Base-by-base conservation (phyloP, 1,140 invertebrate species). In the Trichonephila clavata region DNA sequence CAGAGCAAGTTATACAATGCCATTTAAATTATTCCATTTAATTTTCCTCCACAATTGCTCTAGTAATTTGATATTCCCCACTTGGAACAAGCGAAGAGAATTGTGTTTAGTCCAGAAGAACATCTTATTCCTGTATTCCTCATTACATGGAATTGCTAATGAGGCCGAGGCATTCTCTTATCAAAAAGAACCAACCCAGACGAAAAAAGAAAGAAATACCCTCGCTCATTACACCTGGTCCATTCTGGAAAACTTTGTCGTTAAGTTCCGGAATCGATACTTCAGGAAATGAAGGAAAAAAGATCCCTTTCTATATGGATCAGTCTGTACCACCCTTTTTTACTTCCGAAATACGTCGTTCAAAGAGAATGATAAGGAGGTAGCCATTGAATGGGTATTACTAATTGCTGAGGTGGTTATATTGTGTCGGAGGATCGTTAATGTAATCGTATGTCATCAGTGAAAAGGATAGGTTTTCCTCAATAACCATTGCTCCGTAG, bases 131-230 rank as follows among this genome's bases (percentile, higher is more conserved):
- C 71, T 27, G 24, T 39, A 27, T 77, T 20, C 81, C 39, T 83
- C 81, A 83, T 83, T 83, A 83, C 81, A 83, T 83, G 20, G 16
- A 83, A 83, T 83, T 83, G 71, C 81, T 71, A 71, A 71, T 71
- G 68, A 71, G 24, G 24, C 14, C 27, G 68, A 7, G n/a, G 24
- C 24, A n/a, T 32, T 16, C 24, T 27, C 27, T 16, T 5, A 63
- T 8, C 24, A 71, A 71, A 71, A 71, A 71, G 68, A 71, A 71
- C 24, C 18, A 18, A 63, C 61, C 16, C 10, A 68, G 21, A 32
- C 6, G 6, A 16, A 71, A 27, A 27, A 71, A 71, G 68, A 71
- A 68, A 71, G 68, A 71, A 65, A 65, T 24, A 24, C 7, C 10
- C 20, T 8, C 24, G 20, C 65, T 68, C 65, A 68, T 68, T 68